These are phyloP conservation scores for Homalodisca vitripennis DNA, from an alignment of 1,140 invertebrate genomes.

Conservation along the genomic window DNA sequence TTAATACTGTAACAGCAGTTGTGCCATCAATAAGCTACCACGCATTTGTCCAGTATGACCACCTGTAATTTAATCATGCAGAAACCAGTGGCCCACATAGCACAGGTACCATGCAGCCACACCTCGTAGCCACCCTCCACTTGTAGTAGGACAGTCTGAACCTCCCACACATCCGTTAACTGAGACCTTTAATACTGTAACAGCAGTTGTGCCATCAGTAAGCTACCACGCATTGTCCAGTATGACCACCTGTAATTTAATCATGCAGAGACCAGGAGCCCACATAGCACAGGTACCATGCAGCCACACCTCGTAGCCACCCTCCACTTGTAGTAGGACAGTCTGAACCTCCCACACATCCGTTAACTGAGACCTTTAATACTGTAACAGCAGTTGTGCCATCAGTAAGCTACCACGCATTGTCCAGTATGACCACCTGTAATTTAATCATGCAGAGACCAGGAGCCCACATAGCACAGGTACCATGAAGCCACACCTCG, in stretches of 20 bases:
- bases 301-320: not conserved
- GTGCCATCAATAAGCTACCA: too few species aligned
- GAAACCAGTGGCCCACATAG: conserved; percentile 87
- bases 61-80: conserved; percentile 76
- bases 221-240: too few species aligned
- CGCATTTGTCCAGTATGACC: conserved; percentile 74
- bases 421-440: too few species aligned
- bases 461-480: conserved; percentile 89
- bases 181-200: conserved; percentile 45
- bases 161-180: conserved; percentile 43
- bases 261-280: not conserved
- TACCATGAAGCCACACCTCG: conserved; percentile 91
- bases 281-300: too few species aligned
- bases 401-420: too few species aligned
- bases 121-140: conserved; percentile 63
- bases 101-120: conserved; percentile 91
- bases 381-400: too few species aligned
- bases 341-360: too few species aligned
- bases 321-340: too few species aligned
- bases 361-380: too few species aligned
- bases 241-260: too few species aligned
- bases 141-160: conserved; percentile 53
- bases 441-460: conserved; percentile 81
- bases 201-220: too few species aligned
- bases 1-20: too few species aligned